Evolutionary conservation across 2,113 vertebrate species (phyloP), one percentile per base, ranked within the genome.

Genomic region (Seriola rivoliana): DNA sequence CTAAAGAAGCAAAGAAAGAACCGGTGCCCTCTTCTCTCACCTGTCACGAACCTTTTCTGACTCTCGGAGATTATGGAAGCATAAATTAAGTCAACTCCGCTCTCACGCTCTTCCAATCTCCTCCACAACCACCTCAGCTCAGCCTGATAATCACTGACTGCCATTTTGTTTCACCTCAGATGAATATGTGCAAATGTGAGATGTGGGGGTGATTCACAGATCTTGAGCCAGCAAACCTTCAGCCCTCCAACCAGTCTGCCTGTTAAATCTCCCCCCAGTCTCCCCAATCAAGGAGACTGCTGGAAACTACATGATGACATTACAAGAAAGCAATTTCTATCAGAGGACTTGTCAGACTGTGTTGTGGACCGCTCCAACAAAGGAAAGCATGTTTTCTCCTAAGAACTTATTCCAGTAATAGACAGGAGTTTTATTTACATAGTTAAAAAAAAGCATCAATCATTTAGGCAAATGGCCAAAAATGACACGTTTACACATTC

Each of bases 1-100:
- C 55, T 46, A 54, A 75, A 80, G 29, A 85, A 72, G 46, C 3
- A 42, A 29, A 77, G 19, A 67, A 68, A 54, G 38, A 21, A 25
- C 1, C 6, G 1, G 8, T 19, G 52, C n/a, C 63, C 34, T 65
- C 40, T 23, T 48, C n/a, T 52, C 29, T 55, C 54, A 52, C 48
- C 46, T 42, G 64, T 40, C 11, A 5, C 13, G 4, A 57, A 50
- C 71, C 50, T 11, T 46, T 23, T 16, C 29, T 0, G 17, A 60
- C 38, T 64, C 3, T 38, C 54, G 23, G 50, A 40, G 55, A 64
- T 80, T 38, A 66, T 69, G 3, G 38, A 48, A 8, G 65, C 21
- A 38, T 0, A 58, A 57, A n/a, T 63, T 55, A 79, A 83, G 16
- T 32, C 17, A 57, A 32, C 40, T 21, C 23, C 52, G 21, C 12